These are phyloP conservation scores for Chaetops frenatus DNA, from an alignment of 2,113 vertebrate genomes.

Conservation along the genomic window DNA sequence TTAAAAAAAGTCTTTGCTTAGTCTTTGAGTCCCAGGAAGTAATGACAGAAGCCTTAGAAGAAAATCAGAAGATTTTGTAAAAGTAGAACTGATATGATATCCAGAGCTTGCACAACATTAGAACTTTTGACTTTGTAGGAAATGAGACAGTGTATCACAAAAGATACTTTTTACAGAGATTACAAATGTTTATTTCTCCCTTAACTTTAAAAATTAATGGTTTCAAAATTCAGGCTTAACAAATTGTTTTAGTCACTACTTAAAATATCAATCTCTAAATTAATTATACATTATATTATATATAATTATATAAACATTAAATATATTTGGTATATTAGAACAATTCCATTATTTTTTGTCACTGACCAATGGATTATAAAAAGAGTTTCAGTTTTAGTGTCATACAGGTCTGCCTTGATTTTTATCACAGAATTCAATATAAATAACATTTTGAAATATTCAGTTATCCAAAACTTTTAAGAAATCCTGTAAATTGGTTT, in stretches of 20 bases:
- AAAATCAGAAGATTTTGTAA: not conserved
- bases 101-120: not conserved
- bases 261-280: not conserved
- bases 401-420: not conserved
- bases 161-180: not conserved
- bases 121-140: not conserved
- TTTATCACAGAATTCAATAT: not conserved
- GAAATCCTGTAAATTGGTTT: not conserved
- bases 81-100: not conserved
- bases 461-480: not conserved
- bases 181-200: not conserved
- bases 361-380: not conserved
- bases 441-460: not conserved
- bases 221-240: not conserved
- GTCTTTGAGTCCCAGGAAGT: not conserved
- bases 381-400: not conserved
- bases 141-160: not conserved
- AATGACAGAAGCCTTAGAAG: slow-evolving; percentile 8
- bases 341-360: not conserved
- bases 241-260: not conserved
- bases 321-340: not conserved
- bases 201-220: not conserved
- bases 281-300: no score
- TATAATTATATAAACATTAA: not conserved
- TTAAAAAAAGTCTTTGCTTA: not conserved